Conservation (phyloP, 2,888 invertebrate species). For the Eudasyphora cyanicolor region DNA sequence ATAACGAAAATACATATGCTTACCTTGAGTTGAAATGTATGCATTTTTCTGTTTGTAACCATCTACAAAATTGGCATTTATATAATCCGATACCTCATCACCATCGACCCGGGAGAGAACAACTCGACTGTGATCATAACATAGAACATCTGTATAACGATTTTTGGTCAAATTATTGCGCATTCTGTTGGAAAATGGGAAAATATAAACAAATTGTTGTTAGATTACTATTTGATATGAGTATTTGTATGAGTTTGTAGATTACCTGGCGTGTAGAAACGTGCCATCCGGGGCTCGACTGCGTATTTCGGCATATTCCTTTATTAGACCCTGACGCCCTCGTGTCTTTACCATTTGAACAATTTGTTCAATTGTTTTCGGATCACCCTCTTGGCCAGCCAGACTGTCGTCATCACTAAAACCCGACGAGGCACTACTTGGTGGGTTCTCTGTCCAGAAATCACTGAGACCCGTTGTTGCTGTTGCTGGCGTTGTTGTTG, state of each 20-base stretch:
- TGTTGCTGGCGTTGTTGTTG: conserved; percentile 46
- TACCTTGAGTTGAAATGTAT: conserved; percentile 98
- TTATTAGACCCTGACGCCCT: conserved; percentile 89
- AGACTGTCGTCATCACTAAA: conserved; percentile 95
- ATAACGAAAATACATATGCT: too few relatives aligned
- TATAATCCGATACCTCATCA: conserved; percentile 92
- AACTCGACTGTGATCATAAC: conserved; percentile 97
- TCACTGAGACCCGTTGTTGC: conserved; percentile 73
- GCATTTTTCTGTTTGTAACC: conserved; percentile 98
- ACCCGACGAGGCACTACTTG: conserved; percentile 89
- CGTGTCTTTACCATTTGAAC: conserved; percentile 85
- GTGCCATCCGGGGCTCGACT: conserved; percentile 91
- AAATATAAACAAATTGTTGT: not conserved
- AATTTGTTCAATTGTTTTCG: conserved; percentile 85
- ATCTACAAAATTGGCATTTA: conserved; percentile 98
- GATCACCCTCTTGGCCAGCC: conserved; percentile 86
- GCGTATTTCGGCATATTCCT: conserved; percentile 94
- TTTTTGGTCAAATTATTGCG: conserved; percentile 90
- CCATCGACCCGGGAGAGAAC: conserved; percentile 88
- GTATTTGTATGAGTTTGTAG: not conserved
- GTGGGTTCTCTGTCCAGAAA: conserved; percentile 83
- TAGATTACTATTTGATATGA: not conserved
- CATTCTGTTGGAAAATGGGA: conserved; percentile 77
- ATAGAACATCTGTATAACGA: conserved; percentile 96
- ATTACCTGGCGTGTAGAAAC: conserved; percentile 91